A percentile compares a stretch with the other conserved stretches of the same genome.
These are phyloP conservation scores for Temnothorax nylanderi DNA, from an alignment of 1,140 invertebrate genomes.

Conservation along the genomic window DNA sequence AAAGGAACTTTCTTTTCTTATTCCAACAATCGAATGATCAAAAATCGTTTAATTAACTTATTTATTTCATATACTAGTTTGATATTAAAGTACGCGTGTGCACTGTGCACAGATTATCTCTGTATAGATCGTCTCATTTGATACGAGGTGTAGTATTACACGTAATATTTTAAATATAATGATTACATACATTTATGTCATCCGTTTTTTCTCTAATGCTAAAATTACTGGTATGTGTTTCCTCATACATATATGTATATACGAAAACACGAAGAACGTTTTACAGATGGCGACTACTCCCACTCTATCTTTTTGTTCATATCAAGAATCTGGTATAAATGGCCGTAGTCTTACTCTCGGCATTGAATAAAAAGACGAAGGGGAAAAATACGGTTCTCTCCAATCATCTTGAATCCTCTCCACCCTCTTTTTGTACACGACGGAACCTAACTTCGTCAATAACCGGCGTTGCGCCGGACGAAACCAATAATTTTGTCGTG, in stretches of 20 bases:
- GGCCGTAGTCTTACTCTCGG: not conserved
- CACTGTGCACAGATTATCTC: not conserved
- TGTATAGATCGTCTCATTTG: not conserved
- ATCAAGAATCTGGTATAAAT: conserved; percentile 16
- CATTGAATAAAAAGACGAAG: not conserved
- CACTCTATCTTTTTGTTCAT: not conserved
- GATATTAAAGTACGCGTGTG: not conserved
- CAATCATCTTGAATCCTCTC: conserved; percentile 1
- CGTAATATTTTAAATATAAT: conserved; percentile 11
- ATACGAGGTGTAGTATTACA: not conserved
- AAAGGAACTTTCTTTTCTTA: too few species aligned
- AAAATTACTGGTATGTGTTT: not conserved
- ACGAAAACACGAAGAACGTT: not conserved
- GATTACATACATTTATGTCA: conserved; percentile 3
- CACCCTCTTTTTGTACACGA: not conserved
- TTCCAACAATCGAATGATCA: not conserved
- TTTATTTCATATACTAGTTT: not conserved
- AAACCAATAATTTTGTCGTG: conserved; percentile 55
- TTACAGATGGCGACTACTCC: conserved; percentile 1
- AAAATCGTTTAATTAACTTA: not conserved
- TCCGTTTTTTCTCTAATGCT: not conserved
- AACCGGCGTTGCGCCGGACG: not conserved
- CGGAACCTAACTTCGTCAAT: not conserved
- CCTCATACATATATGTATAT: not conserved
- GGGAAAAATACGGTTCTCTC: not conserved